phyloP scores from a whole-genome alignment of 2,113 vertebrate genomes.

The Lynx canadensis region DNA sequence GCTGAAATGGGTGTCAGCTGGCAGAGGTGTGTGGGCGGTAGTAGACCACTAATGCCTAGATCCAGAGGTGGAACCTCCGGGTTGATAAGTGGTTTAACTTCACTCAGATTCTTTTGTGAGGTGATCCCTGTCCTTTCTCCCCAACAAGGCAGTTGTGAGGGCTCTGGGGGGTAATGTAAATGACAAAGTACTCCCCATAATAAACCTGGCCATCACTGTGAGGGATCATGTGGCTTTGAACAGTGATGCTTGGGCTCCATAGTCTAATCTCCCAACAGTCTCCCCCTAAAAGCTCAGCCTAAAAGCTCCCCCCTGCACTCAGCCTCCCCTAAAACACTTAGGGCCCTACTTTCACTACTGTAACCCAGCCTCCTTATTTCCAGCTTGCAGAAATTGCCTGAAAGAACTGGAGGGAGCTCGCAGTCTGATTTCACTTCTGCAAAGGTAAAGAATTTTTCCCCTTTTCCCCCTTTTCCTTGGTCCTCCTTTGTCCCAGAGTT shows the following conservation, averaged over 20 bases:
- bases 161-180: not conserved
- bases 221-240: not conserved
- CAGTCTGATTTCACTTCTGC: not conserved
- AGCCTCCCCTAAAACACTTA: not conserved
- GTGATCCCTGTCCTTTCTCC: not conserved
- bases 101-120: not conserved
- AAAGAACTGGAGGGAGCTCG: not conserved
- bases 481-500: accelerated
- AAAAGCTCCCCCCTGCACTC: not conserved
- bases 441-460: not conserved
- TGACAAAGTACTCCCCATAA: not conserved
- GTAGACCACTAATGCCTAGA: not conserved
- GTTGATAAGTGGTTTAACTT: not conserved
- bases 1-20: not conserved
- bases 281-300: not conserved
- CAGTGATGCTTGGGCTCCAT: not conserved
- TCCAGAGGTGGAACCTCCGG: not conserved
- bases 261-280: not conserved
- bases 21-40: no score
- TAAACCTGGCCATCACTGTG: not conserved
- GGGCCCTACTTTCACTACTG: not conserved
- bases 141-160: not conserved
- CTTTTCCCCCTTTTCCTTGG: not conserved
- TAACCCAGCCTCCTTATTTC: constrained; percentile 1
- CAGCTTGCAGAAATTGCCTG: not conserved